A percentile compares a stretch with the other conserved stretches of the same genome.
Evolutionary conservation across 1,140 invertebrate species (phyloP).

Genomic region (Phymorhynchus buccinoides): DNA sequence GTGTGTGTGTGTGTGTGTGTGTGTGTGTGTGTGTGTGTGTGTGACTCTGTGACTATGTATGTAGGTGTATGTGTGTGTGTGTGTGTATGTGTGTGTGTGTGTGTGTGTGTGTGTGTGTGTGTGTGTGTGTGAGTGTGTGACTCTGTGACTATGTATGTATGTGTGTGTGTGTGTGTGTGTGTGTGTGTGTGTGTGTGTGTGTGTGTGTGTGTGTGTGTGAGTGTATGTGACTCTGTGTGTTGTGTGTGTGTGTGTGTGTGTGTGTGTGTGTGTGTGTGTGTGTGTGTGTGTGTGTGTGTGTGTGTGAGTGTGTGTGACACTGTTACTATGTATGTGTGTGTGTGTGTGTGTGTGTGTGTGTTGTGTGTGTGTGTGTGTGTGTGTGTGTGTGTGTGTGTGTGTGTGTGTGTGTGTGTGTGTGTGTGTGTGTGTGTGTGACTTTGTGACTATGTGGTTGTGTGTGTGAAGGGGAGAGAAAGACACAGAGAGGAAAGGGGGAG

Average conservation of each 20-base stretch:
- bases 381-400: background rate
- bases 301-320: background rate
- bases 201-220: constrained; percentile 19
- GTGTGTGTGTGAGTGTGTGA: background rate
- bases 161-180: background rate
- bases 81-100: constrained; percentile 1
- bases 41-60: background rate
- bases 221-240: background rate
- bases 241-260: too few relatives aligned
- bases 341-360: too few relatives aligned
- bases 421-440: background rate
- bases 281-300: background rate
- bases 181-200: background rate
- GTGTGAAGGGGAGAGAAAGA: too few relatives aligned
- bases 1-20: background rate
- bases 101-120: background rate
- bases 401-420: background rate
- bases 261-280: background rate
- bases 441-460: background rate
- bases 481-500: too few relatives aligned
- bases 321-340: too few relatives aligned
- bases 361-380: too few relatives aligned
- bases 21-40: constrained; percentile 12
- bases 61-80: constrained; percentile 4
- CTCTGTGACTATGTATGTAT: background rate